Evolutionary conservation across 2,113 vertebrate species (phyloP), one percentile per base, ranked within the genome.

Genomic region (Xiphophorus maculatus): DNA sequence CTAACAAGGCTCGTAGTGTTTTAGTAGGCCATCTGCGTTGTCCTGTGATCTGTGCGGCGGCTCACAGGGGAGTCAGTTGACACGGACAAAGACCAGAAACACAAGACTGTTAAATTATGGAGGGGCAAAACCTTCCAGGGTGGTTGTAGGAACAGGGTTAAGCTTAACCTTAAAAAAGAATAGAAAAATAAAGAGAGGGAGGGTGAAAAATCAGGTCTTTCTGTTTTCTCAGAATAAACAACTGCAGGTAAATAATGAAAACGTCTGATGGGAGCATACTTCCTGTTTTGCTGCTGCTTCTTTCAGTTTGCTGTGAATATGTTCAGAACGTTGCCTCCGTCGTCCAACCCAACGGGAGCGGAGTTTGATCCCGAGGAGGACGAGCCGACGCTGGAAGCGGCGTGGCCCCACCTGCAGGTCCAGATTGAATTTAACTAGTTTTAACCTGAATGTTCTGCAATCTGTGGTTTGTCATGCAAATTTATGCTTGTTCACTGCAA

Each of bases 351-450:
- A 4, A 99, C 98, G 48, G 98, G 98, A 93, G 98, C 98, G 35
- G 98, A 99, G 87, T 99, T 99, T 88, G 97, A 99, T 91, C 97
- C 97, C 22, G 97, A 99, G 85, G 97, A 99, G 88, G 97, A 99
- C 60, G 97, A 99, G 86, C 97, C 97, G 32, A 99, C 97, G 14
- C 92, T 99, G 84, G 98, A 99, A 94, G 98, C 98, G 30, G 97
- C 98, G 0, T 99, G 98, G 98, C 98, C 98, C 80, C 98, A 99
- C 85, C 94, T 99, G 78, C 98, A 99, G 97, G 97, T 91, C 77
- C 25, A 35, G 19, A 28, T 77, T 63, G 35, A 37, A 11, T 30
- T 44, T 60, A 19, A 30, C 28, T 37, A 11, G 42, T 30, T 17
- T 17, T 15, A 32, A 8, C 28, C 27, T 30, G 2, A 29, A 29